phyloP scores from a whole-genome alignment of 2,888 invertebrate genomes.

The Venusia cambrica region DNA sequence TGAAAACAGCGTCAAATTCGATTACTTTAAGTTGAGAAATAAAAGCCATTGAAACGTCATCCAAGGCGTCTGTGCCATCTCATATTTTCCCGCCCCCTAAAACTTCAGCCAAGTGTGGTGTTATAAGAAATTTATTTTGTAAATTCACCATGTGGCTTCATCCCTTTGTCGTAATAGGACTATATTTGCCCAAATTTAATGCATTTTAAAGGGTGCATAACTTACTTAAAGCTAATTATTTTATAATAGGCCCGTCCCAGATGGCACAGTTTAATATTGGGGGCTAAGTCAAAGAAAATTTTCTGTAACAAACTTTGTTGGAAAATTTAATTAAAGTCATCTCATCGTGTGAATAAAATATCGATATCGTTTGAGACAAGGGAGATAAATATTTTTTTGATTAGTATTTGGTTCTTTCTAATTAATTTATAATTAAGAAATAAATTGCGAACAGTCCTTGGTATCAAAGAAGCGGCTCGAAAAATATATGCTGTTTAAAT shows the following conservation, averaged over 20 bases:
- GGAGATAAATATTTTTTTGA: constrained; percentile 9
- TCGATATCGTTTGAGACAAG: constrained; percentile 29
- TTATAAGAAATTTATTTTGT: constrained; percentile 62
- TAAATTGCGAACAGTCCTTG: constrained; percentile 7
- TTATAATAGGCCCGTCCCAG: constrained; percentile 73
- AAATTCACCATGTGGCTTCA: constrained; percentile 67
- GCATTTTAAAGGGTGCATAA: constrained; percentile 79
- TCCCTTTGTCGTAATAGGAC: constrained; percentile 58
- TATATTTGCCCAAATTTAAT: constrained; percentile 73
- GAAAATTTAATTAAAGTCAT: constrained; percentile 61
- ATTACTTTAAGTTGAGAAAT: constrained; percentile 32
- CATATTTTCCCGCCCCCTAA: constrained; percentile 48
- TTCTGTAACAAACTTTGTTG: constrained; percentile 53
- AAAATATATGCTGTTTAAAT: too few relatives aligned
- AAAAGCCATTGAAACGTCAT: constrained; percentile 35
- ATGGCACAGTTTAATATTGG: constrained; percentile 61
- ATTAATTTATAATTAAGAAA: constrained; percentile 1
- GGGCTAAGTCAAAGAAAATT: constrained; percentile 55
- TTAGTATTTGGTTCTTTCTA: neutral
- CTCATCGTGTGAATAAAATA: constrained; percentile 48
- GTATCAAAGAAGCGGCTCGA: too few relatives aligned
- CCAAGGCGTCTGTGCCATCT: constrained; percentile 47
- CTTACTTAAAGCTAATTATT: constrained; percentile 74
- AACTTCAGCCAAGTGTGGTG: constrained; percentile 45
- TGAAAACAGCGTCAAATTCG: constrained; percentile 33